Base-by-base conservation (phyloP, 2,113 vertebrate species). In the Sisor rabdophorus region DNA sequence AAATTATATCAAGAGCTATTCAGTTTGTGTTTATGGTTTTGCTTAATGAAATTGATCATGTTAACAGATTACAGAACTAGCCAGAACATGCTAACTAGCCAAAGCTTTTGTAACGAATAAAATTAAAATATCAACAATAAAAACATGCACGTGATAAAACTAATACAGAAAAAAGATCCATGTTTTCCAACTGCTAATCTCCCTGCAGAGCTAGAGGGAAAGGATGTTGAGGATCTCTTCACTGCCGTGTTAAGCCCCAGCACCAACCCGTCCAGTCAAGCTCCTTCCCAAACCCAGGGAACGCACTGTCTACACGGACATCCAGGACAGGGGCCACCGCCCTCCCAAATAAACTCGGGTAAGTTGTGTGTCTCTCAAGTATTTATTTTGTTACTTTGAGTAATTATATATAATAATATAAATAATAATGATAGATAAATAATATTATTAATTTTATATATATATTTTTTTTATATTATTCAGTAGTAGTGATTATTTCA, bases 181-280 rank as follows among this genome's bases (percentile, higher is more conserved):
- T 74, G 50, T 36, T 40, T 9, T 16, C n/a, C n/a, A 24, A 59
- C 17, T 24, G 16, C 54, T 20, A n/a, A 15, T 65, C 19, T 54
- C 6, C 1, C 82, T 80, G 36, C 87, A 98, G 96, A 98, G 82
- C 92, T 99, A 63, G 95, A 95, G 85, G 95, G 96, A 71, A 99
- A 99, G 86, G 96, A 99, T 85, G 97, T 99, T 16, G 97, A 98
- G 84, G 96, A 99, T 85, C 85, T 99, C 78, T 99, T 99, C 81
- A 96, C 96, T 44, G 97, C 96, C 36, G 97, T 98, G 16, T 90
- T 98, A 56, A 98, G 96, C 84, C 97, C 97, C 80, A 95, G 86
- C 75, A 85, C 92, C 6, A 85, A 91, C 1, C 96, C 94, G 80
- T 89, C 92, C 76, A 80, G 93, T 82, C 91, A 94, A 76, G 79